Conservation (phyloP, 2,113 vertebrate species). For the Cyprinodon brontotheroides region DNA sequence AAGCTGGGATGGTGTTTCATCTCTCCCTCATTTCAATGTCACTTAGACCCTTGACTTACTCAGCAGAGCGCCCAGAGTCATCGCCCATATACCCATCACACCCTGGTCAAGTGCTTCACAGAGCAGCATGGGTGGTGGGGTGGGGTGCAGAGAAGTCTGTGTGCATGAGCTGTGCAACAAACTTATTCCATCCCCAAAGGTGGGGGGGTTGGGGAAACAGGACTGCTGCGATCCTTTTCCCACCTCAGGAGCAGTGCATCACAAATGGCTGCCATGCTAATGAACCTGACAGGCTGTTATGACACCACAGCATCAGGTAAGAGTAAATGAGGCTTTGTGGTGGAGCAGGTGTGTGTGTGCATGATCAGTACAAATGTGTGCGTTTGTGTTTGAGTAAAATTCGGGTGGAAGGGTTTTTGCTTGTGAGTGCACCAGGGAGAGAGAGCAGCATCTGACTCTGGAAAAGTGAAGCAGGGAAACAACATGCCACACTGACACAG, state of each 20-base stretch:
- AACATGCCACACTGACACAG: constrained; percentile 85
- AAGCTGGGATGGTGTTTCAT: constrained; percentile 51
- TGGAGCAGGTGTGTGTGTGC: constrained; percentile 65
- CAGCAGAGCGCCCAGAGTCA: constrained; percentile 56
- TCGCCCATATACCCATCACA: constrained; percentile 57
- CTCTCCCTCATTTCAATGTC: constrained; percentile 70
- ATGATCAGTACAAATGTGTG: constrained; percentile 9
- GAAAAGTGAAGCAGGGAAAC: constrained; percentile 77
- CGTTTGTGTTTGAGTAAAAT: constrained; percentile 34
- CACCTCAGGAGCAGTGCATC: constrained; percentile 68
- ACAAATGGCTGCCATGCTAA: constrained; percentile 79
- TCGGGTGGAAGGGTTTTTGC: constrained; percentile 40
- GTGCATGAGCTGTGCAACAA: constrained; percentile 38
- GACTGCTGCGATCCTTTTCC: constrained; percentile 60
- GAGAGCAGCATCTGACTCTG: constrained; percentile 76
- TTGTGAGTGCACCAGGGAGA: constrained; percentile 58
- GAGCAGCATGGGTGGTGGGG: constrained; percentile 44
- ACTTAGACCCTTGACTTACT: constrained; percentile 77
- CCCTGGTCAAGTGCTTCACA: constrained; percentile 48
- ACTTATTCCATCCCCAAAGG: constrained; percentile 43
- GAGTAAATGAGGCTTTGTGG: constrained; percentile 77
- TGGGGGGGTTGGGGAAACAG: constrained; percentile 36
- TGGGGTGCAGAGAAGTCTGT: constrained; percentile 17
- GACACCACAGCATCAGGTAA: constrained; percentile 81
- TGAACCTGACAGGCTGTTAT: constrained; percentile 79